These are phyloP conservation scores for Dreissena polymorpha DNA, from an alignment of 1,140 invertebrate genomes.

Conservation along the genomic window DNA sequence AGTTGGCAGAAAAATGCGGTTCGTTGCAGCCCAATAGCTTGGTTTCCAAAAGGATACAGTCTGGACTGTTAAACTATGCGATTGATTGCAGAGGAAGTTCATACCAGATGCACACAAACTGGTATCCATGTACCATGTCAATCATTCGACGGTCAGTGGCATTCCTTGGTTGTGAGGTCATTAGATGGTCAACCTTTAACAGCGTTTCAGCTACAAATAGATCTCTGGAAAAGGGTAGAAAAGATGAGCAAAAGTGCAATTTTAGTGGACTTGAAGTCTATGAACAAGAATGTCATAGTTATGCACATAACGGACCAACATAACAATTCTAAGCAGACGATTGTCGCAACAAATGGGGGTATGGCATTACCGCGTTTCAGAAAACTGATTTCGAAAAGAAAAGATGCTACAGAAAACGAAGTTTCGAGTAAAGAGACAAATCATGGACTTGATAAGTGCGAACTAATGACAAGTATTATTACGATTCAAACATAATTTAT, in stretches of 20 bases:
- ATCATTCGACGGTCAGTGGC: slow-evolving; percentile 58
- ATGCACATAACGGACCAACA: background rate
- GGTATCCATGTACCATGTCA: too few species aligned
- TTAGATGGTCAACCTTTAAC: slow-evolving; percentile 36
- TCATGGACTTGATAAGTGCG: background rate
- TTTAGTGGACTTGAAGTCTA: background rate
- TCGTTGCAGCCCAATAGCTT: slow-evolving; percentile 25
- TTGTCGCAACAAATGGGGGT: background rate
- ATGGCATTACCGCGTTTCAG: background rate
- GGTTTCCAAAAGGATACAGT: slow-evolving; percentile 41
- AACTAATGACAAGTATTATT: too few species aligned
- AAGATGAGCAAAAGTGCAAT: slow-evolving; percentile 34
- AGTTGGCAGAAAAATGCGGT: background rate
- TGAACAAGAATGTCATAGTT: background rate
- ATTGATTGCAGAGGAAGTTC: too few species aligned
- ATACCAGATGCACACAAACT: too few species aligned
- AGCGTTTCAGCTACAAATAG: slow-evolving; percentile 44
- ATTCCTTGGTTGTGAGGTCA: slow-evolving; percentile 34
- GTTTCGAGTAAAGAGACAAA: background rate
- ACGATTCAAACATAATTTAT: too few species aligned
- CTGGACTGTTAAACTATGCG: slow-evolving; percentile 1
- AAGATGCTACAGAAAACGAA: background rate
- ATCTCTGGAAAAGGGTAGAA: slow-evolving; percentile 49
- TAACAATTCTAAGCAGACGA: background rate
- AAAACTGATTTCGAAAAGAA: background rate